A percentile compares a stretch with the other conserved stretches of the same genome.
Conservation (phyloP, 2,113 vertebrate species). For the Tupaia chinensis region DNA sequence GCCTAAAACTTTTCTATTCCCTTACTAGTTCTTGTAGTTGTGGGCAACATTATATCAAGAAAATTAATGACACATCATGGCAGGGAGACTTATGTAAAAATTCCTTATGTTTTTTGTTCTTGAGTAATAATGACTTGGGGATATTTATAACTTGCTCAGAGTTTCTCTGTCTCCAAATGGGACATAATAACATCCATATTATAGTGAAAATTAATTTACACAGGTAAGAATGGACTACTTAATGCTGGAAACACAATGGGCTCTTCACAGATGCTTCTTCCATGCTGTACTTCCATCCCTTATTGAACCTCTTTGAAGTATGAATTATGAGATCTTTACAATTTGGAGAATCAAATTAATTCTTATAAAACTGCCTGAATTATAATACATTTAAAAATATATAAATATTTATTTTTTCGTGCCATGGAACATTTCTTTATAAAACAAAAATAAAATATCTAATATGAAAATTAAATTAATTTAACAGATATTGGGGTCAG, state of each 20-base stretch:
- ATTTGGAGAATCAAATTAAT: not conserved
- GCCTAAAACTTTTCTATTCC: not conserved
- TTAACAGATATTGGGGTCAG: not conserved
- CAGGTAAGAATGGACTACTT: not conserved
- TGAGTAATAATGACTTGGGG: not conserved
- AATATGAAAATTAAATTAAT: not conserved
- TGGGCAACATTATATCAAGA: not conserved
- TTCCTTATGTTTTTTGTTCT: not conserved
- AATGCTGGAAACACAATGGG: not conserved
- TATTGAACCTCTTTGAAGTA: not conserved
- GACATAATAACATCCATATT: not conserved
- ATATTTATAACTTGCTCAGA: conserved; percentile 44
- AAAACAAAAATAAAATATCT: not conserved
- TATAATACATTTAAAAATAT: not conserved
- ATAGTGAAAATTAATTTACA: not conserved
- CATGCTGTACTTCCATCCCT: not conserved
- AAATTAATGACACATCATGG: not conserved
- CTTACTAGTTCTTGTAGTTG: not conserved
- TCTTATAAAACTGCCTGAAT: not conserved
- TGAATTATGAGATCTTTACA: not conserved
- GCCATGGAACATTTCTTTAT: not conserved
- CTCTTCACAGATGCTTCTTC: not conserved
- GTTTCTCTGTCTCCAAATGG: not conserved
- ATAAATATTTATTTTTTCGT: not conserved
- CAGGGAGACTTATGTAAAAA: not conserved